Base-by-base conservation (phyloP, 2,888 invertebrate species). In the Nomada goodeniana region DNA sequence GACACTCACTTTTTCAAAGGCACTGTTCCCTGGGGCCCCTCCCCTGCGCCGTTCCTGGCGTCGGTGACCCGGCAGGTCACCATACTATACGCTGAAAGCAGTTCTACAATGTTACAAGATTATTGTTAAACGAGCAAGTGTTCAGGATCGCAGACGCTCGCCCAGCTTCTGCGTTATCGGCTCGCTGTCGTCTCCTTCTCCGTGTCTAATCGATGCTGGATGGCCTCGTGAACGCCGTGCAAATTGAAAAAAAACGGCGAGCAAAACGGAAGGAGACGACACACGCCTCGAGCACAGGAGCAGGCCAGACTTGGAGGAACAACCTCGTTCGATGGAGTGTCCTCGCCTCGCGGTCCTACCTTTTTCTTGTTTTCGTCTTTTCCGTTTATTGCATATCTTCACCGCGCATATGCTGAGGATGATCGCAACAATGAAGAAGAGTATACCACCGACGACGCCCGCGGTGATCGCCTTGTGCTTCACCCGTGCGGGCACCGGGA, bases 351-450 rank as follows among this genome's bases (percentile, higher is more conserved):
- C 70, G 64, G 26, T 52, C 87, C 84, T 96, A 98, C 99, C 98
- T 98, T 98, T 98, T 95, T 98, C 98, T 95, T 98, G 98, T 96
- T 98, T 98, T 95, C 98, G 97, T 92, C 98, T 96, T 95, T 98
- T 98, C 93, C 98, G 96, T 95, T 98, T 98, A 95, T 98, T 99
- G 96, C 98, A 98, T 94, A 98, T 98, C 96, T 99, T 98, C 93
- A 99, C 98, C 91, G 98, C 98, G 95, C 99, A 98, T 93, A 99
- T 97, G 91, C 98, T 98, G 92, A 99, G 96, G 93, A 99, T 98
- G 94, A 99, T 98, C 94, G 98, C 98, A 92, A 99, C 98, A 93
- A 99, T 97, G 96, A 99, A 98, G 96, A 99, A 99, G 93, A 99
- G 96, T 92, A 99, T 97, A 89, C 99, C 99, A 91, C 99, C 99